These are phyloP conservation scores for Serilophus lunatus DNA, from an alignment of 2,113 vertebrate species.

Conservation along the genomic window DNA sequence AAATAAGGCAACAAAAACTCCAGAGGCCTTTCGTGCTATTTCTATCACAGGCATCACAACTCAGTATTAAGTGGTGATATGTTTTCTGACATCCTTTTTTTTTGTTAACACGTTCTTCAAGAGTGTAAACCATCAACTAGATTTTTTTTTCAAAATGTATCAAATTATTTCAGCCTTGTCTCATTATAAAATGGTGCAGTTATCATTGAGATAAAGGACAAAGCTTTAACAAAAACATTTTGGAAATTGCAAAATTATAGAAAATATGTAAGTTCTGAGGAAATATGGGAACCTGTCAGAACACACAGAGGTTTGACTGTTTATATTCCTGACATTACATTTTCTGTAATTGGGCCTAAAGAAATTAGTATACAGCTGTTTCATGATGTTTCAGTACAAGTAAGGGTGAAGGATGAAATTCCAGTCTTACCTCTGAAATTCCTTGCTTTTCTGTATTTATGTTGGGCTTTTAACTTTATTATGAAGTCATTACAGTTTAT, in stretches of 20 bases:
- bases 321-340: not conserved
- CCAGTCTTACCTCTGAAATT: not conserved
- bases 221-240: not conserved
- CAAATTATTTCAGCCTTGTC: not conserved
- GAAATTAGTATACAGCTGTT: not conserved
- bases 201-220: not conserved
- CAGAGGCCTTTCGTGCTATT: not conserved
- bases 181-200: not conserved
- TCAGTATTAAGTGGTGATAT: not conserved
- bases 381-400: not conserved
- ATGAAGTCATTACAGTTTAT: constrained; percentile 37
- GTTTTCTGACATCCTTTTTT: not conserved
- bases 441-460: not conserved
- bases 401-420: not conserved
- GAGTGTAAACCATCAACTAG: not conserved
- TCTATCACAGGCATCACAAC: not conserved
- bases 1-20: not conserved
- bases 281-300: not conserved
- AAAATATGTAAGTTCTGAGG: not conserved
- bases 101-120: not conserved
- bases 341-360: not conserved
- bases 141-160: not conserved
- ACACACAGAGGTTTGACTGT: not conserved
- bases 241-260: not conserved
- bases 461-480: constrained; percentile 46